These are phyloP conservation scores for Datnioides undecimradiatus DNA, from an alignment of 2,113 vertebrate species.

Conservation along the genomic window DNA sequence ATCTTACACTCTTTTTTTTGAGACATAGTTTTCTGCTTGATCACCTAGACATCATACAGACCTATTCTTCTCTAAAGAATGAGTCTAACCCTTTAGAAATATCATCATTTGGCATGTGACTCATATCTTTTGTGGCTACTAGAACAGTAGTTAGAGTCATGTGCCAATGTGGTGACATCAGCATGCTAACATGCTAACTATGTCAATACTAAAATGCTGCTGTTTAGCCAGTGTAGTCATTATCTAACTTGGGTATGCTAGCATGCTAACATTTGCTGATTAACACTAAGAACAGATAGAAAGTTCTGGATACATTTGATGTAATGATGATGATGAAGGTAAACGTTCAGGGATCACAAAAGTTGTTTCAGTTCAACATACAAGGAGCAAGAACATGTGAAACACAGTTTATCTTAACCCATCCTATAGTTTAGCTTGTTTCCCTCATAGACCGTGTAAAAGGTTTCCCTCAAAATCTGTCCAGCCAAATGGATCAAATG, in stretches of 20 bases:
- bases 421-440: too few relatives aligned
- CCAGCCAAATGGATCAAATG: background rate
- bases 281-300: too few relatives aligned
- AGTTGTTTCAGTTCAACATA: too few relatives aligned
- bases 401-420: background rate
- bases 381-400: background rate
- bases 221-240: background rate
- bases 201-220: background rate
- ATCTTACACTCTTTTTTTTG: slow-evolving; percentile 5
- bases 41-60: slow-evolving; percentile 17
- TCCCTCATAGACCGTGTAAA: too few relatives aligned
- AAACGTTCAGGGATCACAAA: too few relatives aligned
- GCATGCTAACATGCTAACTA: background rate
- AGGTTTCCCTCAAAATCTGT: too few relatives aligned
- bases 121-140: too few relatives aligned
- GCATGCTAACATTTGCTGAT: too few relatives aligned
- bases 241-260: background rate
- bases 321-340: too few relatives aligned
- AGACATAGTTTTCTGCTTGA: slow-evolving; percentile 18
- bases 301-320: too few relatives aligned
- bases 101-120: background rate
- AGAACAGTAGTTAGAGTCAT: too few relatives aligned
- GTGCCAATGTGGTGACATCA: too few relatives aligned
- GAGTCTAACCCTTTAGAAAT: background rate
- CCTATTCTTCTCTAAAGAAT: slow-evolving; percentile 17